Base-by-base conservation (phyloP, 2,113 vertebrate species). In the Stercorarius parasiticus region DNA sequence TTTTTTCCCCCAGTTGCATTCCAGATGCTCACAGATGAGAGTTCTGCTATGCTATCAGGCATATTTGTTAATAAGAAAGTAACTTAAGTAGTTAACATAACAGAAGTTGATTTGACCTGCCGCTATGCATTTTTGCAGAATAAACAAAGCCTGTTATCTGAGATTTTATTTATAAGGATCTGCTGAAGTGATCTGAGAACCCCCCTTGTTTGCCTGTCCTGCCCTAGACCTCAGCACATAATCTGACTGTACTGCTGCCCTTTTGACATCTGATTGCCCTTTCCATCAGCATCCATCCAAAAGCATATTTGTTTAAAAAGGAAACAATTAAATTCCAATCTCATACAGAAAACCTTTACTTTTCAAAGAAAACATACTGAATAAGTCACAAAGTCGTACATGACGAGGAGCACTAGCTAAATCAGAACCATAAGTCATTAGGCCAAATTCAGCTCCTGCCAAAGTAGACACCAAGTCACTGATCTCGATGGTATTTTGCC, bases 311-410 rank as follows among this genome's bases (percentile, higher is more conserved):
- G 89, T 98, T 97, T 98, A 97, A 98, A 98, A 98, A 98, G 97
- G 98, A 98, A 98, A 98, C 98, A 98, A 98, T 98, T 98, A 98
- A 98, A 98, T 98, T 97, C 86, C 97, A 98, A 97, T 98, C 95
- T 98, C 80, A 95, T 80, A 92, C 64, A 95, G 95, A 95, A 96
- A 87, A 91, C 95, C 94, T 97, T 95, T 96, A 96, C 91, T 98
- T 97, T 95, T 97, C 82, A 97, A 98, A 97, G 97, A 98, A 98
- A 98, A 98, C 91, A 96, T 84, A 72, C 82, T 96, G 95, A 95
- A 95, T 94, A 34, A 88, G 89, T 91, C 78, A 34, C 59, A 49
- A 12, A 96, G 88, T 87, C 5, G 0, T 93, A 65, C 73, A 53
- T 80, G 65, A 88, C 1, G 8, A 70, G 74, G 49, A 95, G 82